Percentiles rank a stretch among this genome's conserved stretches.
Conservation (phyloP, 2,888 invertebrate species). For the Ptychoptera contaminata region DNA sequence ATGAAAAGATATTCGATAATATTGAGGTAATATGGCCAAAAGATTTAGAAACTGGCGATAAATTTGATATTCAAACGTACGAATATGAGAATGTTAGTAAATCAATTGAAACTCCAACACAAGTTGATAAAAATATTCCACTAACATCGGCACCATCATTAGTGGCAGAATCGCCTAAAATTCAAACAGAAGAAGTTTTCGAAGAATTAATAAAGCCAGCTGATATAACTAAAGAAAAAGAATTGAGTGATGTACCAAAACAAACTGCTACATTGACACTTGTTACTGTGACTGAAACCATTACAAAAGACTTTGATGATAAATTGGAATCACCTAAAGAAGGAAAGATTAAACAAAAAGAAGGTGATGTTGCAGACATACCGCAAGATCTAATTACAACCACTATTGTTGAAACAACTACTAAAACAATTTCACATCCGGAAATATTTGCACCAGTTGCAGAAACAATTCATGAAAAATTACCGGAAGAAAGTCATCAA, state of each 20-base stretch:
- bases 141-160: background rate
- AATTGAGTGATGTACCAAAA: background rate
- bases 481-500: background rate
- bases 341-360: too few relatives aligned
- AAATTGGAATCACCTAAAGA: too few relatives aligned
- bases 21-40: slow-evolving; percentile 28
- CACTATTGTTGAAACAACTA: background rate
- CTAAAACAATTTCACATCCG: background rate
- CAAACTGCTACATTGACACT: background rate
- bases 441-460: background rate
- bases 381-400: background rate
- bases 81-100: background rate
- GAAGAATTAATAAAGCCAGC: background rate
- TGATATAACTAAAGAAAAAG: background rate
- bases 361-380: background rate
- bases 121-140: background rate
- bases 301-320: background rate
- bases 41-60: slow-evolving; percentile 1
- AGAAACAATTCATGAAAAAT: background rate
- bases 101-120: background rate
- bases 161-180: background rate
- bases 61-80: background rate
- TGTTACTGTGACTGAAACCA: slow-evolving; percentile 1
- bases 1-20: slow-evolving; percentile 17
- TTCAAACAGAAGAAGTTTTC: background rate